Percentiles rank a stretch among this genome's conserved stretches.
Evolutionary conservation across 2,797 vertebrate genomes (phyloP).

Genomic region (Fringilla coelebs): DNA sequence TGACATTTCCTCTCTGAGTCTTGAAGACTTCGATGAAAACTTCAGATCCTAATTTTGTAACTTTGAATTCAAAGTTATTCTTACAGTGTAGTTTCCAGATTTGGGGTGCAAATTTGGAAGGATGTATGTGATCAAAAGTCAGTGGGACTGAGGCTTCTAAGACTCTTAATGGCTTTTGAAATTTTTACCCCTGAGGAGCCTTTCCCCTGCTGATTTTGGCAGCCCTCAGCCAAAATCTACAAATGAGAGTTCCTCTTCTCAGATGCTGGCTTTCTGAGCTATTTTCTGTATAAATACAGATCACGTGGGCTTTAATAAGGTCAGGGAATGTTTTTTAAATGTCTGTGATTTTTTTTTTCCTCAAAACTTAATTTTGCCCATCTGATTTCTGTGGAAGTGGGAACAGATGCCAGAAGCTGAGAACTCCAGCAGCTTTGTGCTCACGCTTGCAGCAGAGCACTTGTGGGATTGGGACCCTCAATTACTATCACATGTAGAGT

Average conservation of each 20-base stretch:
- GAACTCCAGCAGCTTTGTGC: slow-evolving; percentile 56
- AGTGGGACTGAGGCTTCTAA: slow-evolving; percentile 32
- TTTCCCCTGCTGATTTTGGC: slow-evolving; percentile 66
- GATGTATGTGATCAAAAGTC: slow-evolving; percentile 27
- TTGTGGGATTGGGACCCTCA: slow-evolving; percentile 56
- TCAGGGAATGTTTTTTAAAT: slow-evolving; percentile 69
- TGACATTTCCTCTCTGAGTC: slow-evolving; percentile 31
- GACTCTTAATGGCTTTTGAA: slow-evolving; percentile 53
- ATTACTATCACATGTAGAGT: slow-evolving; percentile 60
- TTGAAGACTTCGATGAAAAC: not conserved
- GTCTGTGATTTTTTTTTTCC: slow-evolving; percentile 45
- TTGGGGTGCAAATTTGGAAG: slow-evolving; percentile 33
- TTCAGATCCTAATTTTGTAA: not conserved
- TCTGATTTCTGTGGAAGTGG: slow-evolving; percentile 67
- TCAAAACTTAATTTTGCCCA: slow-evolving; percentile 64
- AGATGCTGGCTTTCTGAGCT: slow-evolving; percentile 58
- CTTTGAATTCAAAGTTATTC: not conserved
- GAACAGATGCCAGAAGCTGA: slow-evolving; percentile 66
- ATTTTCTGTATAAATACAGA: slow-evolving; percentile 68
- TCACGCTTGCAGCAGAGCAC: slow-evolving; percentile 27
- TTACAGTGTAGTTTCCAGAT: slow-evolving; percentile 14
- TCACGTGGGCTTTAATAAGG: slow-evolving; percentile 65
- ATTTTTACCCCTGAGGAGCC: slow-evolving; percentile 45
- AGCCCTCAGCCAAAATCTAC: slow-evolving; percentile 50
- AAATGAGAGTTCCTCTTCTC: slow-evolving; percentile 62